Base-by-base conservation (phyloP, 2,888 invertebrate species). In the Mythimna impura region DNA sequence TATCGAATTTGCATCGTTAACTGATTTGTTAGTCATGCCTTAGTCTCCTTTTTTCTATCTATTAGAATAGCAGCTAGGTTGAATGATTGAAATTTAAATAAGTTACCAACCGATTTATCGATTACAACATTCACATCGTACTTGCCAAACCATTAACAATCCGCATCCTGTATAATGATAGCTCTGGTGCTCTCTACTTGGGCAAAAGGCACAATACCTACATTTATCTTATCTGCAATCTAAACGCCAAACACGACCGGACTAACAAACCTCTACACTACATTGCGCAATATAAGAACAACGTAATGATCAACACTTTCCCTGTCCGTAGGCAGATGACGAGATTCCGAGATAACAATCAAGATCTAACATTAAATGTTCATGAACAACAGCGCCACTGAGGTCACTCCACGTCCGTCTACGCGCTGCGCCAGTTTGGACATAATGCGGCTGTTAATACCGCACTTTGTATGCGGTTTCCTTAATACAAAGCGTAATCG, bases 221-320 rank as follows among this genome's bases (percentile, higher is more conserved):
- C 52, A 71, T 47, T 71, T 80, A 72, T 69, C 20, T n/a, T 80
- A 72, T 66, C 22, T 7, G 10, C 22, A 61, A 61, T 76, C n/a
- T 76, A 40, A 82, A 69, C 75, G 36, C 62, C 60, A 76, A 80
- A 76, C 66, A 62, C 47, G 60, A 65, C 65, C 63, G 73, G 67
- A 67, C 76, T 54, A 40, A 84, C 73, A 83, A 86, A 73, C 80
- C 80, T 89, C 84, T 86, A 87, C 84, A 88, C 87, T 86, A 86
- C 61, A 89, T 92, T 91, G 84, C 89, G 89, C 85, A 91, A 91
- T 82, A 61, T 65, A 79, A 78, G 81, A 81, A 83, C 82, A 82
- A 72, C 69, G 79, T 75, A 89, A 89, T 50, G 81, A 85, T 85
- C 80, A 83, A 76, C 81, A 91, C 94, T 94, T 93, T 94, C 93